phyloP scores from a whole-genome alignment of 1,140 invertebrate genomes.

The Drosophila lowei region DNA sequence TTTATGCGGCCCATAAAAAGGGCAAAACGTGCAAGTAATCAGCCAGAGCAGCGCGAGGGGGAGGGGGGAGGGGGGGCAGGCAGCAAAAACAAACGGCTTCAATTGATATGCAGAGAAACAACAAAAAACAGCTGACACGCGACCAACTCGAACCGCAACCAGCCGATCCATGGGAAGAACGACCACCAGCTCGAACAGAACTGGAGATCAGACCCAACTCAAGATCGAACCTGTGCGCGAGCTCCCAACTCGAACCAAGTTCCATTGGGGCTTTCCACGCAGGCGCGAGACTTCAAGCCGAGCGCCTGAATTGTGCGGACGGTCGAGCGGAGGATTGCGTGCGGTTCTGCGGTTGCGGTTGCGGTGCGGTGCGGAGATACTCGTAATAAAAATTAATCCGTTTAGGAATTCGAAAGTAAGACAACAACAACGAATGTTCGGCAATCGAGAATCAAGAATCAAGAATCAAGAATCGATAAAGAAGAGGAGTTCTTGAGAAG shows the following conservation, averaged over 20 bases:
- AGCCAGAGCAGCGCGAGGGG: neutral
- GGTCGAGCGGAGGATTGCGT: conserved; percentile 13
- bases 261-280: neutral
- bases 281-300: conserved; percentile 36
- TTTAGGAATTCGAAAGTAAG: conserved; percentile 33
- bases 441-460: neutral
- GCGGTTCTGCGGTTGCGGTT: neutral
- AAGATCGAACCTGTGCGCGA: neutral
- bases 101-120: conserved; percentile 45
- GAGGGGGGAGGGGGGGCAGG: neutral
- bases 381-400: neutral
- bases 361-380: conserved; percentile 1
- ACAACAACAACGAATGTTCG: neutral
- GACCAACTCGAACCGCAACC: conserved; percentile 28
- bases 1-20: conserved; percentile 49
- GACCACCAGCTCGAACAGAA: conserved; percentile 19
- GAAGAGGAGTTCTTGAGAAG: neutral
- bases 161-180: neutral
- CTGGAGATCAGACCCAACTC: conserved; percentile 18
- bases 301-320: conserved; percentile 46
- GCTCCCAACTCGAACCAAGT: neutral
- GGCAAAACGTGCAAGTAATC: conserved; percentile 41
- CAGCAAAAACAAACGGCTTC: conserved; percentile 25
- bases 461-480: conserved; percentile 3
- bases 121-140: conserved; percentile 74